Evolutionary conservation across 2,797 vertebrate genomes (phyloP), one percentile per base, ranked within the genome.

Genomic region (Podarcis lilfordi): DNA sequence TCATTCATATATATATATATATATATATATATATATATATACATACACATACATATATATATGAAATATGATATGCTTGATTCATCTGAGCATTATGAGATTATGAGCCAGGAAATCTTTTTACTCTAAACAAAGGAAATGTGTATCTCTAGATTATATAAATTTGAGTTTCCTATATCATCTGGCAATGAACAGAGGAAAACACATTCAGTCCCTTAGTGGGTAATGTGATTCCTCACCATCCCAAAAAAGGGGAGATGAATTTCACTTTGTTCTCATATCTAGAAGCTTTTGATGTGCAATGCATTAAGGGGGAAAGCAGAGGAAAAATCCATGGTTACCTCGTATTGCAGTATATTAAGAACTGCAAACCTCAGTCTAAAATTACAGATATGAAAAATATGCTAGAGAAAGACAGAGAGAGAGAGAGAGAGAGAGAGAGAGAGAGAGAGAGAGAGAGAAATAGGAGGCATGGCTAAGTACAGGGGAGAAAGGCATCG

Each of bases 401-500:
- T 8, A 29, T 29, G 23, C n/a, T 69, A 35, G 11, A 21, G 82
- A 55, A 55, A 55, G 50, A 50, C 50, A 50, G 1, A 40, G 2
- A 21, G 3, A 10, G 2, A 79, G 32, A 21, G 3, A 10, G 2
- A 79, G 11, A 40, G 23, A 11, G 50, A 88, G 19, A 88, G 23
- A 55, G 3, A 10, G 2, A 79, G 32, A 21, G 3, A 10, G 2
- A 79, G 11, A 40, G 23, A 11, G 50, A 88, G 19, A 88, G 23
- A 55, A 84, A 91, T 61, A 86, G 69, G 27, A 32, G 37, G 27
- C 35, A 25, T 1, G 21, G 37, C 66, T 82, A 92, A 89, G 82
- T 83, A 59, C 84, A 78, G 40, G 68, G 64, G 19, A 78, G 68
- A 77, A 87, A 90, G 71, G n/a, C 55, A 0, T 3, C 83, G 59